phyloP scores from a whole-genome alignment of 2,797 vertebrate species.

The Cyprinodon diabolis region DNA sequence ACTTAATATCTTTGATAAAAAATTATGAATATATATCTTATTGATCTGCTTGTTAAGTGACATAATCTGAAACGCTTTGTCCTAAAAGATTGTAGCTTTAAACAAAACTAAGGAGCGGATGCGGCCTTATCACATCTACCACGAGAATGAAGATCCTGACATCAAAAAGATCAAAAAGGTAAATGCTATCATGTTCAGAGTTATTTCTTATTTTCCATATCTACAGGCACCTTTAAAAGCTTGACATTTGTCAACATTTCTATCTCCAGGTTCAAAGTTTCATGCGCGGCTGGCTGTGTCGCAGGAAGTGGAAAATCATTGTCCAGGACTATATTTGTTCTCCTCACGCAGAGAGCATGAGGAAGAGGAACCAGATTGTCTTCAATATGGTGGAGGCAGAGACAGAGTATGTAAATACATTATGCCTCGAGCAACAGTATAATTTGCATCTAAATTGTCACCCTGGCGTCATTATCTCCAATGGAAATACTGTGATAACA shows the following conservation, averaged over 20 bases:
- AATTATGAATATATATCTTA: neutral
- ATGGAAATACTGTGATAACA: neutral
- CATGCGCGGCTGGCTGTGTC: conserved; percentile 96
- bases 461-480: conserved; percentile 1
- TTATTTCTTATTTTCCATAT: conserved; percentile 6
- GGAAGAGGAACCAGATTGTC: conserved; percentile 96
- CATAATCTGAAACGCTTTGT: conserved; percentile 12
- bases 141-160: conserved; percentile 95
- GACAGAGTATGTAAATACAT: conserved; percentile 80
- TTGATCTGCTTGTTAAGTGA: neutral
- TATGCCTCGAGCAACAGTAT: conserved; percentile 8
- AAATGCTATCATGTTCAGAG: conserved; percentile 11
- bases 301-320: conserved; percentile 97
- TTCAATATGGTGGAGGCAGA: conserved; percentile 98
- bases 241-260: neutral
- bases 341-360: conserved; percentile 96
- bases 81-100: conserved; percentile 90
- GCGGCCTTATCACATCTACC: conserved; percentile 91
- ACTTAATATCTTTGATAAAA: neutral
- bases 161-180: conserved; percentile 99
- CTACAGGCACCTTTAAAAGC: neutral
- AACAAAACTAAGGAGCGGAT: conserved; percentile 99
- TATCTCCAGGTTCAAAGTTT: conserved; percentile 91
- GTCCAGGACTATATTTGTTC: conserved; percentile 98
- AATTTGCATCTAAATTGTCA: conserved; percentile 14